Evolutionary conservation across 2,113 vertebrate genomes (phyloP).

Genomic region (Menidia beryllina): DNA sequence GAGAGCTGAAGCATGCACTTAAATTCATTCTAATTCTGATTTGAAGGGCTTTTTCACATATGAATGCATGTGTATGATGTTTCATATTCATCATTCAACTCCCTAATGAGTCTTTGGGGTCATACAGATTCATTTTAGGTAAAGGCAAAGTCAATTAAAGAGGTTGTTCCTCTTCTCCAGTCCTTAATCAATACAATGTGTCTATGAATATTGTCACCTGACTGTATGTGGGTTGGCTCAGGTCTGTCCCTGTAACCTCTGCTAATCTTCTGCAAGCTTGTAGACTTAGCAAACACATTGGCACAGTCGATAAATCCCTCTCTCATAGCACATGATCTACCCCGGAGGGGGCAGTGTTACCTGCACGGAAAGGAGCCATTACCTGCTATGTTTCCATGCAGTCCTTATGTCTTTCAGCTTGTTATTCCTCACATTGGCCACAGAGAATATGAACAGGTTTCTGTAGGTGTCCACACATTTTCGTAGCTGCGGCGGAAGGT

Average conservation of each 20-base stretch:
- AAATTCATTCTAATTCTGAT: too few relatives aligned
- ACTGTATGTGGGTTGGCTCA: neutral
- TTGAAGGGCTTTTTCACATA: too few relatives aligned
- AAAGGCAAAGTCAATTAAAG: too few relatives aligned
- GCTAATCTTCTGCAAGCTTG: neutral
- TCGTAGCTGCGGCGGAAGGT: slow-evolving; percentile 82
- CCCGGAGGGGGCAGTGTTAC: too few relatives aligned
- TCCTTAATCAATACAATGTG: neutral
- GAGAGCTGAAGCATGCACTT: neutral
- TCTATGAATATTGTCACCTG: neutral
- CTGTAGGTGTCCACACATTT: slow-evolving; percentile 96
- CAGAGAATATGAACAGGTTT: slow-evolving; percentile 91
- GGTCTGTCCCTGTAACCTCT: neutral
- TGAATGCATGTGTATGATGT: too few relatives aligned
- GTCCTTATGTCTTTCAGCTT: slow-evolving; percentile 93
- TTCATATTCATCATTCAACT: too few relatives aligned
- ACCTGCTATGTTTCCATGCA: slow-evolving; percentile 99
- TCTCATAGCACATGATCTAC: neutral
- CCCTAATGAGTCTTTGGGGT: too few relatives aligned
- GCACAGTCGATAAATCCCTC: neutral
- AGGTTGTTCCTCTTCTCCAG: neutral
- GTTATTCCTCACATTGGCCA: slow-evolving; percentile 96
- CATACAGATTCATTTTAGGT: too few relatives aligned
- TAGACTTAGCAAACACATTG: neutral
- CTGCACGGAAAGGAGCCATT: slow-evolving; percentile 10